Conservation (phyloP, 2,888 invertebrate species). For the Rhynchonema sp. region DNA sequence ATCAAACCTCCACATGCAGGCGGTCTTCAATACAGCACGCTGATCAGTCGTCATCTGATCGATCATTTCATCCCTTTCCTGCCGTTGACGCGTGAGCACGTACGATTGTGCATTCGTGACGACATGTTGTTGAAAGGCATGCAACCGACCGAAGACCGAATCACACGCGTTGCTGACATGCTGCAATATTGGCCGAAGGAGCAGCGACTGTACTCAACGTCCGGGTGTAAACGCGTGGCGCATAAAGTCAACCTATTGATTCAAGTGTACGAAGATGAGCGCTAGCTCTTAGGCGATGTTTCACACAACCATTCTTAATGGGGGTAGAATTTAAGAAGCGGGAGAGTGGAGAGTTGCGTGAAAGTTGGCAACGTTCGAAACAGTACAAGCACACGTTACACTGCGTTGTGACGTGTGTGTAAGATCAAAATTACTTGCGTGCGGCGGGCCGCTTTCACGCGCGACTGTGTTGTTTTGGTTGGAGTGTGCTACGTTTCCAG, state of each 20-base stretch:
- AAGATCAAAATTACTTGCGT: no score
- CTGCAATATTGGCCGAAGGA: slow-evolving; percentile 9
- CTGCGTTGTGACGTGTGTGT: no score
- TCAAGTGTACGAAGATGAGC: background rate
- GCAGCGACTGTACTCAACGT: background rate
- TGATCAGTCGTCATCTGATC: slow-evolving; percentile 64
- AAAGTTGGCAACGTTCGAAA: no score
- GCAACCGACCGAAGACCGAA: background rate
- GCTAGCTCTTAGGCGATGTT: no score
- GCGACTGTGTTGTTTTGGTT: no score
- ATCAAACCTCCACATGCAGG: no score
- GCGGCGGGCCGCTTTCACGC: no score
- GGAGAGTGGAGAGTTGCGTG: no score
- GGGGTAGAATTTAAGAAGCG: no score
- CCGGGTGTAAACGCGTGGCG: background rate
- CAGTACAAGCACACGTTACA: no score
- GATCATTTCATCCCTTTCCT: slow-evolving; percentile 86
- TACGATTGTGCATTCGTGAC: slow-evolving; percentile 51
- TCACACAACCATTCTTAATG: no score
- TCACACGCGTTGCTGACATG: slow-evolving; percentile 2
- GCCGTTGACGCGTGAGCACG: slow-evolving; percentile 65
- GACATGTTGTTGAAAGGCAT: slow-evolving; percentile 38
- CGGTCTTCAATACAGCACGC: slow-evolving; percentile 58
- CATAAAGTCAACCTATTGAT: background rate
- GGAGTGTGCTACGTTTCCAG: no score